Conservation (phyloP, 2,797 vertebrate species). For the Oryzias sinensis region DNA sequence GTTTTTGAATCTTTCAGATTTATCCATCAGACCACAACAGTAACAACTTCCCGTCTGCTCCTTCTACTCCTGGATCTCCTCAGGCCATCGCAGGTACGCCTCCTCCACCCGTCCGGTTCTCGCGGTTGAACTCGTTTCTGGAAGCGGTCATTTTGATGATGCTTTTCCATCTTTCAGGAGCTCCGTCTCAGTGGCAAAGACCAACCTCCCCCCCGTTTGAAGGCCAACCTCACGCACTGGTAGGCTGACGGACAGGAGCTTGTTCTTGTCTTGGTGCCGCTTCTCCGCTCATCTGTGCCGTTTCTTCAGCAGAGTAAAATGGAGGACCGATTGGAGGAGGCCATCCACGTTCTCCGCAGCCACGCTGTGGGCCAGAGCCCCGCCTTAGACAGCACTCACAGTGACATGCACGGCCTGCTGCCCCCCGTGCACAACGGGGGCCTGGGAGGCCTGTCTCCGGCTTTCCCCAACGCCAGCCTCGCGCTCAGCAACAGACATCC, state of each 20-base stretch:
- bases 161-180: conserved; percentile 55
- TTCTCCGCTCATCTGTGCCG: not conserved
- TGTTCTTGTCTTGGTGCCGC: not conserved
- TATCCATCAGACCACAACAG: conserved; percentile 98
- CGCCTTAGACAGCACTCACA: conserved; percentile 77
- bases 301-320: conserved; percentile 89
- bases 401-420: conserved; percentile 88
- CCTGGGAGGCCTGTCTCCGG: conserved; percentile 82
- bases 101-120: not conserved
- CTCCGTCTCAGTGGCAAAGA: conserved; percentile 93
- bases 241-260: conserved; percentile 45
- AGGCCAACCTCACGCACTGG: conserved; percentile 89
- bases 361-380: conserved; percentile 90
- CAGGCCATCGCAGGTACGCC: conserved; percentile 90
- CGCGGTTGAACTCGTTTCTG: too few relatives aligned
- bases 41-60: conserved; percentile 94
- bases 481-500: conserved; percentile 86
- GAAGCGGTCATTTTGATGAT: conserved; percentile 3
- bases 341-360: conserved; percentile 93
- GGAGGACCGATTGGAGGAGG: conserved; percentile 96
- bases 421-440: conserved; percentile 80
- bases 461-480: conserved; percentile 84
- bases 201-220: conserved; percentile 91
- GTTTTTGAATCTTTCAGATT: conserved; percentile 78
- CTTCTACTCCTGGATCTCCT: conserved; percentile 94